Evolutionary conservation across 2,888 invertebrate genomes (phyloP).

Genomic region (Lysandra coridon): DNA sequence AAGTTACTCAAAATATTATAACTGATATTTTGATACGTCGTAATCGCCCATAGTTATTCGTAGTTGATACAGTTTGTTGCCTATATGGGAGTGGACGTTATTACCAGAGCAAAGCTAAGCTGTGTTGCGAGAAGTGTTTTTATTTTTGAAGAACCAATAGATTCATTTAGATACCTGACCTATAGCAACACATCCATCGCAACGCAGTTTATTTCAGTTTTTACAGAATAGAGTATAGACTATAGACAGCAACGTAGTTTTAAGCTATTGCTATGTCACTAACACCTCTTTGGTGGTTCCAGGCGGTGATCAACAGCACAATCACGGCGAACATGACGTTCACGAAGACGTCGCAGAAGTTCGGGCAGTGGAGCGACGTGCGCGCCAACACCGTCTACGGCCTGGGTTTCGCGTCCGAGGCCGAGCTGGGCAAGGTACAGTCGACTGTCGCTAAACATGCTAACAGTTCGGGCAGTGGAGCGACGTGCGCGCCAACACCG

Average conservation of each 20-base stretch:
- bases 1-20: too few species aligned
- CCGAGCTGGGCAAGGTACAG: conserved; percentile 93
- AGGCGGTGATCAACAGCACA: conserved; percentile 98
- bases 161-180: too few species aligned
- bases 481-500: not conserved
- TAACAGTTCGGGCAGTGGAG: not conserved
- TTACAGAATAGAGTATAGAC: too few species aligned
- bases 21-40: too few species aligned
- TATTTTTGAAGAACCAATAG: too few species aligned
- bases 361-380: conserved; percentile 99
- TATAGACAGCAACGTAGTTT: not conserved
- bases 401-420: conserved; percentile 96
- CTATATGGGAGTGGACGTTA: too few species aligned
- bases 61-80: too few species aligned
- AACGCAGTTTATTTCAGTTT: too few species aligned
- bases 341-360: conserved; percentile 99
- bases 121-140: too few species aligned
- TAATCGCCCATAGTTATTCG: too few species aligned
- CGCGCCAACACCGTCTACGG: conserved; percentile 98
- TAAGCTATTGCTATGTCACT: not conserved
- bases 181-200: too few species aligned
- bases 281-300: conserved; percentile 43
- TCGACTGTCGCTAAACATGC: not conserved
- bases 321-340: conserved; percentile 99
- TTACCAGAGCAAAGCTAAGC: too few species aligned